phyloP scores from a whole-genome alignment of 2,797 vertebrate genomes.

The Gobionotothen gibberifrons region DNA sequence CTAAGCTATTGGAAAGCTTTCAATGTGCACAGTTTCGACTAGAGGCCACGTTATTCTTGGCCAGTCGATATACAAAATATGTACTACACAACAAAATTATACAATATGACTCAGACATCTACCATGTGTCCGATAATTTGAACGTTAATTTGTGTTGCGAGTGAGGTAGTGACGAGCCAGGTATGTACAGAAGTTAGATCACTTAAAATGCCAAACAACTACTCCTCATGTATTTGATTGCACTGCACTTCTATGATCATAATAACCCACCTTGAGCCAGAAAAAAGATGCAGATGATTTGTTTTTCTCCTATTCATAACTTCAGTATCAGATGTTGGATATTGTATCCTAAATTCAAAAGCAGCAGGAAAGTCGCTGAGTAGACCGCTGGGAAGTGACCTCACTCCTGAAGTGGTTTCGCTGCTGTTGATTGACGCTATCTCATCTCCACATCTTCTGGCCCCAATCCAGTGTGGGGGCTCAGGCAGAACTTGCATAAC shows the following conservation, averaged over 20 bases:
- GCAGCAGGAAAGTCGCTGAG: constrained; percentile 42
- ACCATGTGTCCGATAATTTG: not conserved
- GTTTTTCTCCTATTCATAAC: constrained; percentile 45
- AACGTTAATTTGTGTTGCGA: not conserved
- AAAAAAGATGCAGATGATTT: constrained; percentile 26
- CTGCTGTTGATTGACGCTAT: constrained; percentile 68
- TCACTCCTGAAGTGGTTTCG: constrained; percentile 61
- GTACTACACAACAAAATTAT: not conserved
- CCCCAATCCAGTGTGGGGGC: constrained; percentile 43
- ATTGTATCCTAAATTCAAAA: constrained; percentile 45
- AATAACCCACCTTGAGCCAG: not conserved
- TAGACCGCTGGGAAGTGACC: constrained; percentile 62
- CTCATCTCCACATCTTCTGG: constrained; percentile 68
- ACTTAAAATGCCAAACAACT: not conserved
- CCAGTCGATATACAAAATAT: not conserved
- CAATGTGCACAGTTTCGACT: not conserved
- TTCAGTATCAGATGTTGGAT: constrained; percentile 42
- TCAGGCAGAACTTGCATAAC: constrained; percentile 61
- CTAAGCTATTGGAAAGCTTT: not conserved
- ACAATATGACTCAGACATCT: not conserved
- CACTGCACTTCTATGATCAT: constrained; percentile 10
- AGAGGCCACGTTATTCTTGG: not conserved
- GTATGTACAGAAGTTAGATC: constrained; percentile 3
- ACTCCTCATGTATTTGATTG: constrained; percentile 13
- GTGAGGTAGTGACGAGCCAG: not conserved